Evolutionary conservation across 2,888 invertebrate genomes (phyloP).

Genomic region (Xestobium rufovillosum): DNA sequence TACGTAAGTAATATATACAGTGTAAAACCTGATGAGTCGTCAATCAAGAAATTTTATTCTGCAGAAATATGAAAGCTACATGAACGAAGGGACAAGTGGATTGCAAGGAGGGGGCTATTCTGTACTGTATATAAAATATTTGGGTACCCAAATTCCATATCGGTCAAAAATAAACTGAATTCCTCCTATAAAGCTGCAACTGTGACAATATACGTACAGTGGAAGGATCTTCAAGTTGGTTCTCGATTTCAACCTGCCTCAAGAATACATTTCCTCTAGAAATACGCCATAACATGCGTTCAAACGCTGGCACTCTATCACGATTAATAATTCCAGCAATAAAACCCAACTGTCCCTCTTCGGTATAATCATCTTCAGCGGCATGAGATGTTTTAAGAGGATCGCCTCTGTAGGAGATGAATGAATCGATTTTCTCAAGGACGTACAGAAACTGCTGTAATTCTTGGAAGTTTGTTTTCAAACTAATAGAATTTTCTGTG

Average conservation of each 20-base stretch:
- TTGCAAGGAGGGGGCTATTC: too few species aligned
- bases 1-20: too few species aligned
- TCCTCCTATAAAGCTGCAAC: too few species aligned
- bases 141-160: too few species aligned
- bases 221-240: constrained; percentile 73
- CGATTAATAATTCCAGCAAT: constrained; percentile 91
- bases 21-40: too few species aligned
- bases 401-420: constrained; percentile 78
- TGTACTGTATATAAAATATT: too few species aligned
- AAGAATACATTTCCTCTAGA: constrained; percentile 89
- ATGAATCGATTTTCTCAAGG: constrained; percentile 83
- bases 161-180: too few species aligned
- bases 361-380: constrained; percentile 37
- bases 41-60: neutral
- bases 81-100: too few species aligned
- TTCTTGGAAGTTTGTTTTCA: constrained; percentile 87
- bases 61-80: neutral
- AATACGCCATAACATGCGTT: constrained; percentile 88
- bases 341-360: constrained; percentile 53
- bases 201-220: constrained; percentile 57
- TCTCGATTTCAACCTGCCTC: constrained; percentile 75
- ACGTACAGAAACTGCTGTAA: constrained; percentile 87
- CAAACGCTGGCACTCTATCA: constrained; percentile 83
- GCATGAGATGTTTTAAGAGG: constrained; percentile 54
- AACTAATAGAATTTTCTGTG: constrained; percentile 84